Evolutionary conservation across 2,797 vertebrate genomes (phyloP).

Genomic region (Ctenopoma kingsleyae): DNA sequence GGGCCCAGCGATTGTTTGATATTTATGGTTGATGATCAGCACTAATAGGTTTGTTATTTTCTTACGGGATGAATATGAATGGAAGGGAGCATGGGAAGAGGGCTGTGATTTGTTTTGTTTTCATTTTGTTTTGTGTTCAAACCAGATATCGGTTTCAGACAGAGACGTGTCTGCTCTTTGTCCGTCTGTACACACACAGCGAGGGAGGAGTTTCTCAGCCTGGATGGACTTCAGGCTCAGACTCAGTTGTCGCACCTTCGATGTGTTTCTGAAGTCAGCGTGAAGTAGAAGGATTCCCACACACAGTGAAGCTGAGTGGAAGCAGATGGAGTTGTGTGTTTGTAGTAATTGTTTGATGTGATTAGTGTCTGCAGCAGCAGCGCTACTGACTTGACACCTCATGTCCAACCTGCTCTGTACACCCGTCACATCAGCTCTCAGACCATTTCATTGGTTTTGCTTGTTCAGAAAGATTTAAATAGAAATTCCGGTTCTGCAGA

Average conservation of each 20-base stretch:
- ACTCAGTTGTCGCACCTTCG: slow-evolving; percentile 45
- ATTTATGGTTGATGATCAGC: slow-evolving; percentile 90
- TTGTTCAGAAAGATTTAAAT: no score
- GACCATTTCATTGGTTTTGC: not conserved
- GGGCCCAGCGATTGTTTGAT: slow-evolving; percentile 87
- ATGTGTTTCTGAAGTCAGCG: slow-evolving; percentile 38
- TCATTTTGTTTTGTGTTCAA: slow-evolving; percentile 80
- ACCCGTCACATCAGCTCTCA: not conserved
- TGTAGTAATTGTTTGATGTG: not conserved
- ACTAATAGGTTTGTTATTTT: slow-evolving; percentile 88
- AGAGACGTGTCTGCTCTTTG: slow-evolving; percentile 42
- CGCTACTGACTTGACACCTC: not conserved
- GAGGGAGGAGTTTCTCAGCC: slow-evolving; percentile 23
- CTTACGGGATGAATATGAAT: slow-evolving; percentile 82
- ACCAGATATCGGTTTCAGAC: slow-evolving; percentile 70
- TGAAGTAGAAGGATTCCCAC: not conserved
- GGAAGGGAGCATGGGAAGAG: slow-evolving; percentile 69
- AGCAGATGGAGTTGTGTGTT: slow-evolving; percentile 32
- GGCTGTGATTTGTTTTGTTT: slow-evolving; percentile 79
- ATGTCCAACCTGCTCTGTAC: not conserved
- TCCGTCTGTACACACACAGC: slow-evolving; percentile 4
- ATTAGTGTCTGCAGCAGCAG: not conserved
- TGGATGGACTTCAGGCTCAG: slow-evolving; percentile 41
- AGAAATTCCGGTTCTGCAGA: no score
- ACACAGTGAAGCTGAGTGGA: slow-evolving; percentile 13